phyloP scores from a whole-genome alignment of 2,113 vertebrate genomes.

The Mellivora capensis region DNA sequence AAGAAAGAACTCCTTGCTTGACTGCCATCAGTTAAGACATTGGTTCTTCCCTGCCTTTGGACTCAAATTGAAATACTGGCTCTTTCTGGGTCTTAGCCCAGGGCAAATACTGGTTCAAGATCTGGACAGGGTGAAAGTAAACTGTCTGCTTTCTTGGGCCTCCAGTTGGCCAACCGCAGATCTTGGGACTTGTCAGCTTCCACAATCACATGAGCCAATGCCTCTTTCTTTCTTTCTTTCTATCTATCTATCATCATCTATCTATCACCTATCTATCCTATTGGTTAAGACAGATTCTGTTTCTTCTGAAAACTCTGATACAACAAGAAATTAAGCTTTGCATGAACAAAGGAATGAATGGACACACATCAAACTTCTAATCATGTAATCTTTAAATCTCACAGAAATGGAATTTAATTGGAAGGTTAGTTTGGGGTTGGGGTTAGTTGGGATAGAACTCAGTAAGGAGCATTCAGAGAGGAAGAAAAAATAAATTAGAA shows the following conservation, averaged over 20 bases:
- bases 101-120: neutral
- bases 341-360: neutral
- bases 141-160: neutral
- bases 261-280: neutral
- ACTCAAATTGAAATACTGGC: neutral
- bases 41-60: neutral
- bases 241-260: neutral
- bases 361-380: neutral
- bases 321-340: neutral
- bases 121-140: neutral
- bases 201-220: neutral
- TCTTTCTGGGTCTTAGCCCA: neutral
- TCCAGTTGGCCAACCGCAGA: neutral
- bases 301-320: neutral
- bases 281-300: neutral
- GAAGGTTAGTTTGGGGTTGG: neutral
- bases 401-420: neutral
- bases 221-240: neutral
- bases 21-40: neutral
- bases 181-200: neutral
- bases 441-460: neutral
- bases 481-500: neutral
- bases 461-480: neutral
- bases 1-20: neutral
- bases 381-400: neutral